phyloP scores from a whole-genome alignment of 2,113 vertebrate genomes.

The Hippocampus barbouri region DNA sequence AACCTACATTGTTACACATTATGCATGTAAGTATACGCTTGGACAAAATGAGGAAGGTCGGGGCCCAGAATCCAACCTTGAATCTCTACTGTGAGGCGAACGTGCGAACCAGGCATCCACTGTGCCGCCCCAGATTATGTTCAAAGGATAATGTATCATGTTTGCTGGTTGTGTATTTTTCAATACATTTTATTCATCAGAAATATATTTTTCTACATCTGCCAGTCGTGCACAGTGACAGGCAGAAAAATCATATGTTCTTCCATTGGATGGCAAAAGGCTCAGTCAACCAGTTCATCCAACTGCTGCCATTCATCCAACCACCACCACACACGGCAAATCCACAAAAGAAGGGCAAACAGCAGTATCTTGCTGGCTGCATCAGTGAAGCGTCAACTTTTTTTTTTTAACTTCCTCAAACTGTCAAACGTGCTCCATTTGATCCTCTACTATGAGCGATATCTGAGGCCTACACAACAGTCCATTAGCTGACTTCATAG shows the following conservation, averaged over 20 bases:
- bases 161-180: no score
- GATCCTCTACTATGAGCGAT: constrained; percentile 57
- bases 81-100: no score
- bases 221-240: no score
- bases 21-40: constrained; percentile 4
- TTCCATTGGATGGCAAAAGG: no score
- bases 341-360: constrained; percentile 15
- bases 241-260: no score
- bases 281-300: no score
- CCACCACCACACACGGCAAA: constrained; percentile 10
- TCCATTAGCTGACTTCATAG: constrained; percentile 76
- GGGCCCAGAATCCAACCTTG: no score
- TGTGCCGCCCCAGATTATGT: no score
- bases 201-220: no score
- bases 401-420: neutral
- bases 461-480: constrained; percentile 56
- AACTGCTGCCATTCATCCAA: neutral
- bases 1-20: constrained; percentile 29
- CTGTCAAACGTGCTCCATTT: constrained; percentile 33
- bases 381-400: neutral
- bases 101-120: no score
- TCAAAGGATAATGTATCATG: no score
- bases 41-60: neutral
- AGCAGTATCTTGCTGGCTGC: constrained; percentile 1
- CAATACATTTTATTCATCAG: no score